A percentile compares a stretch with the other conserved stretches of the same genome.
Evolutionary conservation across 2,797 vertebrate species (phyloP).

Genomic region (Chelon auratus): DNA sequence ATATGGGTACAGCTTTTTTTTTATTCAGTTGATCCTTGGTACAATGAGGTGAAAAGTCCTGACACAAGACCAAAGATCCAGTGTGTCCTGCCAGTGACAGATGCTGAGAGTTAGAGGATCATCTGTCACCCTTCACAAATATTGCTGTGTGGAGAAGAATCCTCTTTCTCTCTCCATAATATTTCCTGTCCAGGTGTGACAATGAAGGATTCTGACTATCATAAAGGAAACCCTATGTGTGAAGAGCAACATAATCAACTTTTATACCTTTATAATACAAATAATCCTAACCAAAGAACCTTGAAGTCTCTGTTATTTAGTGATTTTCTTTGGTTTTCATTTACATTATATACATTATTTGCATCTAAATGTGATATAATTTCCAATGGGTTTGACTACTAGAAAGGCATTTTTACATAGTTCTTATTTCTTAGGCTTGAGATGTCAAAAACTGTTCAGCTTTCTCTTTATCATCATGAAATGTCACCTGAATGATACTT

Average conservation of each 20-base stretch:
- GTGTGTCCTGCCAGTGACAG: conserved; percentile 56
- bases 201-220: conserved; percentile 83
- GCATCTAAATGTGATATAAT: conserved; percentile 73
- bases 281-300: conserved; percentile 95
- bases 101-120: conserved; percentile 61
- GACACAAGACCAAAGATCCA: conserved; percentile 66
- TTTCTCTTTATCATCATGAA: conserved; percentile 53
- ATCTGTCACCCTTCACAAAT: conserved; percentile 53
- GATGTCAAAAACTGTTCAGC: conserved; percentile 65
- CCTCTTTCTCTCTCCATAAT: conserved; percentile 48
- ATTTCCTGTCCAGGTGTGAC: conserved; percentile 74
- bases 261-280: conserved; percentile 87
- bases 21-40: conserved; percentile 68
- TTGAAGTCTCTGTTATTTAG: conserved; percentile 88
- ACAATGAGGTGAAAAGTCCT: conserved; percentile 39
- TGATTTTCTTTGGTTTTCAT: conserved; percentile 83
- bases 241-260: conserved; percentile 87
- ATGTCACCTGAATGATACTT: conserved; percentile 51
- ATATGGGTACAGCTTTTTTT: conserved; percentile 75
- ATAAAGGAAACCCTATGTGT: conserved; percentile 77
- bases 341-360: conserved; percentile 78
- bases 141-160: conserved; percentile 48
- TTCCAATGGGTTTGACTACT: conserved; percentile 73
- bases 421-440: conserved; percentile 63
- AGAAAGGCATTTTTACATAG: conserved; percentile 66